phyloP scores from a whole-genome alignment of 1,140 invertebrate genomes.

The Drosophila miranda region DNA sequence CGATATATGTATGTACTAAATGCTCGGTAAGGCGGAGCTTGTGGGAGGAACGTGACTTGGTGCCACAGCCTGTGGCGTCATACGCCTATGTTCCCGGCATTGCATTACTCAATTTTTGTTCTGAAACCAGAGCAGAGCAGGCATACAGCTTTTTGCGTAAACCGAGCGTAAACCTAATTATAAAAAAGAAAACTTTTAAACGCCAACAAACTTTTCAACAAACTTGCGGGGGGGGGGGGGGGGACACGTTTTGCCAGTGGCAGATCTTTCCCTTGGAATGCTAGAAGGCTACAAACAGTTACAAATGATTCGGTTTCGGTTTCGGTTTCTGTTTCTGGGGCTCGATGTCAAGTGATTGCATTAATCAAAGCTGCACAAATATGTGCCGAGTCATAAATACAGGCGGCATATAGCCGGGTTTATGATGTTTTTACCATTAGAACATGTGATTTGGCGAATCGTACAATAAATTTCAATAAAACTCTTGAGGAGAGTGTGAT shows the following conservation, averaged over 20 bases:
- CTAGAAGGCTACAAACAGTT: background rate
- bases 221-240: conserved; percentile 15
- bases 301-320: conserved; percentile 2
- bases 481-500: conserved; percentile 13
- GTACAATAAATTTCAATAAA: conserved; percentile 63
- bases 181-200: conserved; percentile 36
- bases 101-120: conserved; percentile 15
- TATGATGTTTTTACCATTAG: conserved; percentile 42
- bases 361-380: conserved; percentile 76
- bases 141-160: conserved; percentile 50
- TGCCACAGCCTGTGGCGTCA: conserved; percentile 20
- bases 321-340: conserved; percentile 8
- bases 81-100: background rate
- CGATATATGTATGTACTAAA: conserved; percentile 17
- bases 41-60: conserved; percentile 50
- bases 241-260: conserved; percentile 15
- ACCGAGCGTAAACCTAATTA: conserved; percentile 74
- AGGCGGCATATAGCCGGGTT: background rate
- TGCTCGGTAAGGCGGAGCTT: background rate
- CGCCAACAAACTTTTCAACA: conserved; percentile 44
- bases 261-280: too few species aligned
- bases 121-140: background rate
- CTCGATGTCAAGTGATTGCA: conserved; percentile 46
- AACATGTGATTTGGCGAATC: conserved; percentile 35
- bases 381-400: conserved; percentile 63